These are phyloP conservation scores for Epistrophe eligans DNA, from an alignment of 2,888 invertebrate species.

Conservation along the genomic window DNA sequence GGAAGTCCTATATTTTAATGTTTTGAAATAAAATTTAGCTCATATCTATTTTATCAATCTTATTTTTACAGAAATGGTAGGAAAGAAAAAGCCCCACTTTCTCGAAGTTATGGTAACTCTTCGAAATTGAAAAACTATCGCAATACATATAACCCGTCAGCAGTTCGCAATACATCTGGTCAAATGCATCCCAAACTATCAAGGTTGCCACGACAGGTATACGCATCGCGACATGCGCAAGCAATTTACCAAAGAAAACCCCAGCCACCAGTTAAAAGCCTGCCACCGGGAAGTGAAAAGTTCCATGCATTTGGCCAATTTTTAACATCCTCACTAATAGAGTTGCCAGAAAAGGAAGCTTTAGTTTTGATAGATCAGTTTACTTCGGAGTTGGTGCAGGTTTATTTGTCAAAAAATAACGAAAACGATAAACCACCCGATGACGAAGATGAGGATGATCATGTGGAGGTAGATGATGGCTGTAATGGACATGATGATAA, in stretches of 20 bases:
- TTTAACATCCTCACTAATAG: slow-evolving; percentile 79
- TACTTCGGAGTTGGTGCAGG: slow-evolving; percentile 79
- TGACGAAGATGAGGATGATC: not conserved
- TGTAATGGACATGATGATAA: slow-evolving; percentile 55
- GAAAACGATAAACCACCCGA: slow-evolving; percentile 3
- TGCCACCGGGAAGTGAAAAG: slow-evolving; percentile 76
- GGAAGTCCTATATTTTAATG: too few relatives aligned
- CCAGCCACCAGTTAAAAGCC: not conserved
- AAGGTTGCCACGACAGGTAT: slow-evolving; percentile 42
- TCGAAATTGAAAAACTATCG: slow-evolving; percentile 20
- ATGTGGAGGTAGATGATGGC: not conserved
- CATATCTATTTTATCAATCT: not conserved
- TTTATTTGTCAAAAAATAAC: slow-evolving; percentile 46
- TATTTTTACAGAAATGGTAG: slow-evolving; percentile 47
- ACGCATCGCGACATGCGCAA: slow-evolving; percentile 14
- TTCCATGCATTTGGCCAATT: slow-evolving; percentile 81
- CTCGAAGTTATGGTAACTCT: slow-evolving; percentile 43
- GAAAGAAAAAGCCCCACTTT: slow-evolving; percentile 19
- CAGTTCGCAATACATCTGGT: not conserved
- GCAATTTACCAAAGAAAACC: slow-evolving; percentile 43
- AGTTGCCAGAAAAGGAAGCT: slow-evolving; percentile 80
- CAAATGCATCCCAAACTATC: slow-evolving; percentile 6
- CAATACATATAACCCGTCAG: not conserved
- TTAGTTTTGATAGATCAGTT: slow-evolving; percentile 80
- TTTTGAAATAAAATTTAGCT: too few relatives aligned